Base-by-base conservation (phyloP, 2,888 invertebrate genomes). In the Phytoseiulus persimilis region DNA sequence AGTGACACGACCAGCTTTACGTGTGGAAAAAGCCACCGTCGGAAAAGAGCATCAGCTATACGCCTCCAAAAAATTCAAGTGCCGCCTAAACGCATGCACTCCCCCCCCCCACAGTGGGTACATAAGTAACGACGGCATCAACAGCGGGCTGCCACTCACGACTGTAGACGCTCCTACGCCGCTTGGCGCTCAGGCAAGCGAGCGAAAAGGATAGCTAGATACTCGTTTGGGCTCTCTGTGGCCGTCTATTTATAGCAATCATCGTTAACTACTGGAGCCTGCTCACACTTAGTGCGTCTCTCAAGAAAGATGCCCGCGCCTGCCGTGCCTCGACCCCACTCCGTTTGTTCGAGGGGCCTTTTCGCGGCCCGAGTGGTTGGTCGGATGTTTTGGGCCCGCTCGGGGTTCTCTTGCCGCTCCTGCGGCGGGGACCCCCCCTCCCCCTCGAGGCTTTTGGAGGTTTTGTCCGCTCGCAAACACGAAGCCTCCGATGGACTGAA, bases 231-330 rank as follows among this genome's bases (percentile, higher is more conserved):
- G 65, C 65, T 65, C 65, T 65, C 23, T 65, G 65, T 11, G 65
- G 65, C 65, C 65, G 14, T 65, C 65, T 65, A 65, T 65, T 65
- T 65, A 65, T 65, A 65, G 65, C 65, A 65, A 65, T 65, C 65
- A 65, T 65, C 65, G 65, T 65, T 65, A 65, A 65, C 65, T 65
- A 65, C 65, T 65, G 65, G 23, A 23, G 18, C 11, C 65, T 65
- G 65, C 65, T 65, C 65, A 65, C 65, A 65, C 65, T 65, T 65
- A 65, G 65, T 65, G 65, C 65, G 65, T 65, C 65, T 65, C 65
- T 65, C 28, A 23, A 65, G 65, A 65, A 65, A 65, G 65, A 65
- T 65, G 65, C 65, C 65, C 65, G 46, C 6, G 46, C 6, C 46
- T 46, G 46, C 46, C 46, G 46, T 6, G 9, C 14, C 46, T 46